These are phyloP conservation scores for Babyrousa celebensis DNA, from an alignment of 2,797 vertebrate genomes.

Conservation along the genomic window DNA sequence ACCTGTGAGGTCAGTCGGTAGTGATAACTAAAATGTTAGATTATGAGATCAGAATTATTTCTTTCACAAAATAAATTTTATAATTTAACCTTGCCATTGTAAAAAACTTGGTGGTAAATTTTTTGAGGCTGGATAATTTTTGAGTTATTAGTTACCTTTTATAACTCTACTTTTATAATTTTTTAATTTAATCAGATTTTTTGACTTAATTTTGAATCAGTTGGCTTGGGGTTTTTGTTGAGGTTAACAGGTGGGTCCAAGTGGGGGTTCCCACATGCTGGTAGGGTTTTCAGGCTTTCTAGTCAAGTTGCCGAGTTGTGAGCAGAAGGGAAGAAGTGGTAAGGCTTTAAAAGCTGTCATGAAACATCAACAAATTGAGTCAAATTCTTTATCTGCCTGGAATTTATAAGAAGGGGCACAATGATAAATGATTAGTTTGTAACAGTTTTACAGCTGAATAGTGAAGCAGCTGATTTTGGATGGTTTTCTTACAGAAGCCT, in stretches of 20 bases:
- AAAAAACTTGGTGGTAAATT: background rate
- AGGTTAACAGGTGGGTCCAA: background rate
- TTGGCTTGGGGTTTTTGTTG: background rate
- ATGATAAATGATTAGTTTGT: background rate
- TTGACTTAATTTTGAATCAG: background rate
- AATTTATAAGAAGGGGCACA: background rate
- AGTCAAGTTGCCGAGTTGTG: background rate
- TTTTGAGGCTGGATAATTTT: background rate
- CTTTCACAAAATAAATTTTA: background rate
- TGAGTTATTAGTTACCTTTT: slow-evolving; percentile 21
- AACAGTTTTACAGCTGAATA: background rate
- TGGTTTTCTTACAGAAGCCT: background rate
- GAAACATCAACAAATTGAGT: background rate
- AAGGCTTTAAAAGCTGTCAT: background rate
- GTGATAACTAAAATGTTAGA: background rate
- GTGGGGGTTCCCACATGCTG: background rate
- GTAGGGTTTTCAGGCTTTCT: background rate
- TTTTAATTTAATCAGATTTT: slow-evolving; percentile 14
- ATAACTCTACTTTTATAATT: background rate
- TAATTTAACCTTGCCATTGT: background rate
- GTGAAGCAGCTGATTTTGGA: background rate
- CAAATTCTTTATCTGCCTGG: background rate
- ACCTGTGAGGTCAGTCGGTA: background rate
- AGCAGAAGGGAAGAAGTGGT: background rate
- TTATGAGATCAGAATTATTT: background rate